A percentile compares a stretch with the other conserved stretches of the same genome.
Evolutionary conservation across 1,140 invertebrate species (phyloP).

Genomic region (Parasteatoda tepidariorum): DNA sequence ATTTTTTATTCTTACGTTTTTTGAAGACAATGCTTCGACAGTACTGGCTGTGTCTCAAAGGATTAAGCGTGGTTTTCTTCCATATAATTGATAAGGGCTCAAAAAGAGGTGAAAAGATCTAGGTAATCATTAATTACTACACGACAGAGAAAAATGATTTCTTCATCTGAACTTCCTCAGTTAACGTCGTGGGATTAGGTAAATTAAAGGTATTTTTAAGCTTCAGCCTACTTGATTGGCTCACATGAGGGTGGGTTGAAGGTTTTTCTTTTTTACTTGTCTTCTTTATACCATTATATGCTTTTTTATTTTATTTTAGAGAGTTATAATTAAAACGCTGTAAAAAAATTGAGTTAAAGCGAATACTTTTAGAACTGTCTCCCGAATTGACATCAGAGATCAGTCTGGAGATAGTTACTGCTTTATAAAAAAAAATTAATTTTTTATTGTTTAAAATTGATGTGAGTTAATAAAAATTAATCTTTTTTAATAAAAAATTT

Average conservation of each 20-base stretch:
- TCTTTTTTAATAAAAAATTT: neutral
- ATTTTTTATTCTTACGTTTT: conserved; percentile 7
- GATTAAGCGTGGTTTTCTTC: conserved; percentile 52
- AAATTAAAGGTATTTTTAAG: conserved; percentile 45
- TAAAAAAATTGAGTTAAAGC: too few relatives aligned
- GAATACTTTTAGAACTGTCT: too few relatives aligned
- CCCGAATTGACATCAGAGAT: neutral
- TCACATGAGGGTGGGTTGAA: too few relatives aligned
- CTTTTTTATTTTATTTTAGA: too few relatives aligned
- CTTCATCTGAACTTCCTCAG: conserved; percentile 16
- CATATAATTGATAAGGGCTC: conserved; percentile 47
- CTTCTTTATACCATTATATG: too few relatives aligned
- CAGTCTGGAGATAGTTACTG: too few relatives aligned
- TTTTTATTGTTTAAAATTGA: neutral
- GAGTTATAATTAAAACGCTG: too few relatives aligned
- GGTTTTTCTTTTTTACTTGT: too few relatives aligned
- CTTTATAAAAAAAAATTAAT: too few relatives aligned
- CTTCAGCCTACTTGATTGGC: too few relatives aligned
- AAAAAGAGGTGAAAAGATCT: conserved; percentile 38
- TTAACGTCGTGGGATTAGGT: conserved; percentile 15
- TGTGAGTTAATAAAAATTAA: neutral
- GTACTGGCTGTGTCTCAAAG: conserved; percentile 2
- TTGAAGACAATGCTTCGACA: conserved; percentile 11
- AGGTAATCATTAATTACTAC: conserved; percentile 52
- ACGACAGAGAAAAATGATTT: conserved; percentile 46